Conservation (phyloP, 2,113 vertebrate species). For the Atrichornis clamosus region DNA sequence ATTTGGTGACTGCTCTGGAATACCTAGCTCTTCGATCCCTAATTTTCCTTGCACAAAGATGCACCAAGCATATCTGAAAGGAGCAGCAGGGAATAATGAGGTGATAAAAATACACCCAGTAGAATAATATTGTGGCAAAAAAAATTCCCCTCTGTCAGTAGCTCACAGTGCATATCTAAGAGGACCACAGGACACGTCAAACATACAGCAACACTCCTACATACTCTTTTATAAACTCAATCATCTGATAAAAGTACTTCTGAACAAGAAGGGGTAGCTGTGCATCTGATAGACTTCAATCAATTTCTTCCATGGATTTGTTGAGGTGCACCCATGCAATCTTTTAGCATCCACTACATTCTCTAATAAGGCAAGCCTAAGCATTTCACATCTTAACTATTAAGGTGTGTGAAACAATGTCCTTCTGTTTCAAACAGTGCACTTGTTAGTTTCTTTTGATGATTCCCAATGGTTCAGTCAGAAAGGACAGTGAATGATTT, state of each 20-base stretch:
- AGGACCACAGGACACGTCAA: not conserved
- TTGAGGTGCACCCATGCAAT: not conserved
- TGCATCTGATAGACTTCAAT: not conserved
- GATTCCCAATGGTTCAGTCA: not conserved
- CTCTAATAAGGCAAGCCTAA: not conserved
- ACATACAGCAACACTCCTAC: not conserved
- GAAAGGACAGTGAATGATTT: not conserved
- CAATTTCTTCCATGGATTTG: not conserved
- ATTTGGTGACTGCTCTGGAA: not conserved
- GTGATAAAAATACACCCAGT: not conserved
- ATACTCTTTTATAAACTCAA: not conserved
- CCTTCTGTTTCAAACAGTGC: not conserved
- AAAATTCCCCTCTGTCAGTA: not conserved
- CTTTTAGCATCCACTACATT: not conserved
- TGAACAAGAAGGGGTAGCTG: not conserved
- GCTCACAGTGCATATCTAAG: not conserved
- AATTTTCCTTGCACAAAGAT: not conserved
- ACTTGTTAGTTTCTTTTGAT: not conserved
- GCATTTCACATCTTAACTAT: not conserved
- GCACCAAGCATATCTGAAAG: not conserved
- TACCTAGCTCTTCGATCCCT: not conserved
- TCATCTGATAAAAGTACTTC: not conserved
- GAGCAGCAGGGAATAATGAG: not conserved
- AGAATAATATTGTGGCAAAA: not conserved
- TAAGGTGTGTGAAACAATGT: not conserved